Conservation (phyloP, 2,888 invertebrate species). For the Adelognathus sp. region DNA sequence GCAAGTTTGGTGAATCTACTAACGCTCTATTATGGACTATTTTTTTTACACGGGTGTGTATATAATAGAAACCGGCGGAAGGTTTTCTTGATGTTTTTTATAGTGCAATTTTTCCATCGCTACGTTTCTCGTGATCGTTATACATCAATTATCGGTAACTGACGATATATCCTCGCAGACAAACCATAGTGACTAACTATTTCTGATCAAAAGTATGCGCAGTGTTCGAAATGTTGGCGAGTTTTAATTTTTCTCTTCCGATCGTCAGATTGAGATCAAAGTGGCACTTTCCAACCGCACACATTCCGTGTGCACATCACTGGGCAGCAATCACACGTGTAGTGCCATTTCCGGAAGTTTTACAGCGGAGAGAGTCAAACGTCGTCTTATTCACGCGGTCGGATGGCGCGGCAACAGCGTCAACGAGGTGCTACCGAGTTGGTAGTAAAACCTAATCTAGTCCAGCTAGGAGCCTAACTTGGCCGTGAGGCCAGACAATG, state of each 20-base stretch:
- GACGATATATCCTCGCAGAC: no score
- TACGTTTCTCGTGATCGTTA: no score
- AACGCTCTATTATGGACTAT: no score
- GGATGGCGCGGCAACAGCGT: constrained; percentile 10
- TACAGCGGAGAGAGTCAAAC: neutral
- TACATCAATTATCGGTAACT: no score
- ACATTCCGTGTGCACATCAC: neutral
- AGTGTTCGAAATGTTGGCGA: neutral
- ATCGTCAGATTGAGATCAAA: neutral
- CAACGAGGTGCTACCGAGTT: constrained; percentile 44
- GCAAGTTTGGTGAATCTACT: no score
- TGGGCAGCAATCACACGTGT: neutral
- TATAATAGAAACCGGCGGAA: no score
- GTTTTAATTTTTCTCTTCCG: no score
- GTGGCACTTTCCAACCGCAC: neutral
- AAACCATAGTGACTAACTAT: no score
- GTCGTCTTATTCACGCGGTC: constrained; percentile 2
- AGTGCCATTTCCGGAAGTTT: neutral
- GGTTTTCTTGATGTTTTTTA: no score
- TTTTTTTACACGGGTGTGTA: no score
- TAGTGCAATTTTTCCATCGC: no score
- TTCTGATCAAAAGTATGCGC: no score
- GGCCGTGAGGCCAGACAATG: constrained; percentile 63
- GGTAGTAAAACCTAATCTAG: constrained; percentile 69
- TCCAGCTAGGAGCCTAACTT: constrained; percentile 64